Evolutionary conservation across 2,113 vertebrate species (phyloP), one percentile per base, ranked within the genome.

Genomic region (Cariama cristata): DNA sequence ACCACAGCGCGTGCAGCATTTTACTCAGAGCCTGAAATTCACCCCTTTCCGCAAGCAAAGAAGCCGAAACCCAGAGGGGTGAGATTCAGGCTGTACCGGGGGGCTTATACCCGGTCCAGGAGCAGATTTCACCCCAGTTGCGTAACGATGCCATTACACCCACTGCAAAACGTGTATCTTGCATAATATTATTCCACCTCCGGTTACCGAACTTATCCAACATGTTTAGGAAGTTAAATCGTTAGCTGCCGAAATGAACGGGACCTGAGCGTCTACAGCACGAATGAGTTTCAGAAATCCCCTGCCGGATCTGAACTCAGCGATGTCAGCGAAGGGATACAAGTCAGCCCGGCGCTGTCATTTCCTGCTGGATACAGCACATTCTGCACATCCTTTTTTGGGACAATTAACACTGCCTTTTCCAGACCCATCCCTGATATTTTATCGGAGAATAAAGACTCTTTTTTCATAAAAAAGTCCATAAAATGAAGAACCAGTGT

Each of bases 41-140:
- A 10, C 22, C 10, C 44, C 21, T 40, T 10, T 18, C 0, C 0
- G 0, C 15, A n/a, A 26, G 73, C 28, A 18, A 35, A 33, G 68
- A 14, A 33, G 35, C 44, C 28, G 1, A 30, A 8, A 8, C 1
- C 2, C 50, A 4, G 23, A 2, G n/a, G 8, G 60, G 20, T 3
- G 28, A 23, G 0, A 0, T 16, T 24, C 71, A 30, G 49, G 1
- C 44, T 11, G 7, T 30, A 5, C 56, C 6, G 40, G 2, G 18
- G 44, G 30, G 11, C 11, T 68, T 3, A 1, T 4, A n/a, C 40
- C 47, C 55, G 15, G 24, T 1, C 20, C 20, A 0, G 45, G 69
- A 11, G 14, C 26, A 55, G 44, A 9, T 79, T 67, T 79, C 67
- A 40, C 62, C 8, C 1, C 13, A 8, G 18, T 18, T 6, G 38